A percentile compares a stretch with the other conserved stretches of the same genome.
Evolutionary conservation across 2,797 vertebrate species (phyloP).

Genomic region (Amphiprion clarkii): DNA sequence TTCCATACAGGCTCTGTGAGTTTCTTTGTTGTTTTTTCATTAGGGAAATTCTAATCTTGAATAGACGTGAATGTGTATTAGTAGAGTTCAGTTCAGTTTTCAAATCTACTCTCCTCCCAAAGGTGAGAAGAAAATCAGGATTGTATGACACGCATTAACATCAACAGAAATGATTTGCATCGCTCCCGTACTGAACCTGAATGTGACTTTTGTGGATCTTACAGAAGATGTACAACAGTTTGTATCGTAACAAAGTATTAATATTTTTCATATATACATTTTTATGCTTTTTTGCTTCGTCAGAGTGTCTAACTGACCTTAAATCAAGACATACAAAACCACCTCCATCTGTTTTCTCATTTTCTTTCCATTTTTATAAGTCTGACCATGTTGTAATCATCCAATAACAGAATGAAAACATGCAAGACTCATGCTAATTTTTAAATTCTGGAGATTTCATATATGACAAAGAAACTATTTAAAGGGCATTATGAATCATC

Average conservation of each 20-base stretch:
- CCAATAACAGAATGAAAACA: background rate
- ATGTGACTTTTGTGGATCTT: background rate
- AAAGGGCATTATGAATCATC: background rate
- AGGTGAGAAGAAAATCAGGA: background rate
- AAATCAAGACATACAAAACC: background rate
- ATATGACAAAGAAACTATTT: too few species aligned
- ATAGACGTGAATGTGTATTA: background rate
- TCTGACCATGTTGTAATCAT: background rate
- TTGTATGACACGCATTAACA: background rate
- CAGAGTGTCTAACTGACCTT: background rate
- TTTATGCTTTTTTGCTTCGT: background rate
- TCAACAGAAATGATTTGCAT: background rate
- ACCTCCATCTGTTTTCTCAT: background rate
- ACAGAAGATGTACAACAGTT: too few species aligned
- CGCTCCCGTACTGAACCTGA: background rate
- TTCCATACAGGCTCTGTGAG: background rate
- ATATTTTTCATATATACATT: background rate
- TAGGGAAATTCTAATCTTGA: background rate
- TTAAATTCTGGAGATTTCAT: too few species aligned
- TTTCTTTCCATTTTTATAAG: background rate
- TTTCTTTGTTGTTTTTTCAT: background rate
- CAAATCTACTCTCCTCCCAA: background rate
- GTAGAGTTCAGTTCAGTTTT: too few species aligned
- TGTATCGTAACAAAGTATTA: too few species aligned
- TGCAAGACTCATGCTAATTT: too few species aligned